These are phyloP conservation scores for Baccha elongata DNA, from an alignment of 2,888 invertebrate species.

Conservation along the genomic window DNA sequence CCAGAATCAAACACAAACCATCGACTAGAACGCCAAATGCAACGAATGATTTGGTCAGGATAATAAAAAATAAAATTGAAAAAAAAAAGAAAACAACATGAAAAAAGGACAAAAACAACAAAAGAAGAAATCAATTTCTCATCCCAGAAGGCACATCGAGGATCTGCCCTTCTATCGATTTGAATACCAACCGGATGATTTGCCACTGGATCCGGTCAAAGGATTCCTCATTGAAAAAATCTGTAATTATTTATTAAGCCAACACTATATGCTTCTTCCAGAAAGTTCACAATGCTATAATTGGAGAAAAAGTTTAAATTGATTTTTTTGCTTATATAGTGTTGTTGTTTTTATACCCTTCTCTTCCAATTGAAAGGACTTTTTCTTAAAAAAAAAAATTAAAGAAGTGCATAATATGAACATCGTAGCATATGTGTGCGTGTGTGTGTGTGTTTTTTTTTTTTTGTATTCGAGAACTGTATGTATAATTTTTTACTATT, in stretches of 20 bases:
- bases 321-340: not conserved
- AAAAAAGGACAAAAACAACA: slow-evolving; percentile 46
- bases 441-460: not conserved
- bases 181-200: slow-evolving; percentile 79
- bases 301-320: slow-evolving; percentile 26
- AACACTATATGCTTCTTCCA: slow-evolving; percentile 24
- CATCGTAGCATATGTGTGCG: not conserved
- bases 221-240: slow-evolving; percentile 78
- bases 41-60: slow-evolving; percentile 7
- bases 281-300: slow-evolving; percentile 31
- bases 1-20: slow-evolving; percentile 4
- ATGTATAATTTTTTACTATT: not conserved
- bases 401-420: not conserved
- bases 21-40: not conserved
- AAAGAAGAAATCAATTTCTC: slow-evolving; percentile 58
- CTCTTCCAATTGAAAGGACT: slow-evolving; percentile 19
- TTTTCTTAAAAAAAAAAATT: slow-evolving; percentile 3
- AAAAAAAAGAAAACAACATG: slow-evolving; percentile 21
- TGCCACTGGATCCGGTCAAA: slow-evolving; percentile 81
- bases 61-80: not conserved
- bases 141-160: slow-evolving; percentile 77
- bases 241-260: slow-evolving; percentile 75
- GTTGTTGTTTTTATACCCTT: not conserved
- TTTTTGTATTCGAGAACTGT: slow-evolving; percentile 5
- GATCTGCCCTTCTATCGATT: slow-evolving; percentile 81